Evolutionary conservation across 2,797 vertebrate genomes (phyloP).

Genomic region (Echeneis naucrates): DNA sequence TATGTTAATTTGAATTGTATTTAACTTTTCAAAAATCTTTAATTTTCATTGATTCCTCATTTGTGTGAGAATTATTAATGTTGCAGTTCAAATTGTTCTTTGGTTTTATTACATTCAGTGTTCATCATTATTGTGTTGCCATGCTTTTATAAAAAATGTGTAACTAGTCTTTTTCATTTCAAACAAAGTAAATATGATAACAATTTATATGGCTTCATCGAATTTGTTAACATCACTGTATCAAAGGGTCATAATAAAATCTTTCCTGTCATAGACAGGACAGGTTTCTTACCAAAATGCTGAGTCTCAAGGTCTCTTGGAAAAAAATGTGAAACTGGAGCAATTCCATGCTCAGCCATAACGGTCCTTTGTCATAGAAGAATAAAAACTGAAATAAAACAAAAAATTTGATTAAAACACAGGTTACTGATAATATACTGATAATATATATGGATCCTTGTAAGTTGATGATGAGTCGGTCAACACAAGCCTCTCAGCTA

Average conservation of each 20-base stretch:
- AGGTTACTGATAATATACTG: background rate
- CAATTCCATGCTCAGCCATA: too few relatives aligned
- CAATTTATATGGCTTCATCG: background rate
- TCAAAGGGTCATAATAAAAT: background rate
- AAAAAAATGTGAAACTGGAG: too few relatives aligned
- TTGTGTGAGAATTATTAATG: slow-evolving; percentile 40
- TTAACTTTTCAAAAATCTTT: slow-evolving; percentile 28
- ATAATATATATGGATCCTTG: too few relatives aligned
- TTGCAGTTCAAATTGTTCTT: slow-evolving; percentile 29
- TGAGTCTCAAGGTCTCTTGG: background rate
- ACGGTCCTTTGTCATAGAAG: too few relatives aligned
- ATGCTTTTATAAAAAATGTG: slow-evolving; percentile 76
- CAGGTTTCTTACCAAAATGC: background rate
- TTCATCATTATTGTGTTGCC: slow-evolving; percentile 54
- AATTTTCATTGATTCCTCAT: slow-evolving; percentile 34
- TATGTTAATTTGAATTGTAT: slow-evolving; percentile 35
- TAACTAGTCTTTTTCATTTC: slow-evolving; percentile 72
- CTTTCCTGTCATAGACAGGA: background rate
- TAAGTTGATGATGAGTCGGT: too few relatives aligned
- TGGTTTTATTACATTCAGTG: slow-evolving; percentile 45
- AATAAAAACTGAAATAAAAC: too few relatives aligned
- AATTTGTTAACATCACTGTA: slow-evolving; percentile 9
- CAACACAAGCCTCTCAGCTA: background rate
- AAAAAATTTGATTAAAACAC: too few relatives aligned
- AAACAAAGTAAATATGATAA: slow-evolving; percentile 54